Conservation (phyloP, 2,888 invertebrate genomes). For the Hecatera dysodea region DNA sequence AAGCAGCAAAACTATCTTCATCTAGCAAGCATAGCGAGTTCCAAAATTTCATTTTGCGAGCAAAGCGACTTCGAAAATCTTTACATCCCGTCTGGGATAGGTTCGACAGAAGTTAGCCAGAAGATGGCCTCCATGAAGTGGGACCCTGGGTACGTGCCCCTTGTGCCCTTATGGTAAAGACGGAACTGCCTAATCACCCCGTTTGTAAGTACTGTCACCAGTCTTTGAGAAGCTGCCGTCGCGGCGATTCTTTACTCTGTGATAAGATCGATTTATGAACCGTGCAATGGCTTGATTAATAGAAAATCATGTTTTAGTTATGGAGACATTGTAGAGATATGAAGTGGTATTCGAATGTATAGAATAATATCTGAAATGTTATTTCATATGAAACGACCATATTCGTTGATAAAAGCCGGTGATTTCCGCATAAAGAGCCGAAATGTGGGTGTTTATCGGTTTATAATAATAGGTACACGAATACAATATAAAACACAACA, state of each 20-base stretch:
- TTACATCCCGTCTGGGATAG: too few relatives aligned
- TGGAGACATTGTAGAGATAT: neutral
- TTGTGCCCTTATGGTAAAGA: too few relatives aligned
- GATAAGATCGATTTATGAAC: constrained; percentile 10
- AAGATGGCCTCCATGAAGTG: too few relatives aligned
- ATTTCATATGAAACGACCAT: constrained; percentile 7
- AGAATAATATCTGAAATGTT: constrained; percentile 1
- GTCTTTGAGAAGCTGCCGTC: neutral
- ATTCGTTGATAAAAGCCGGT: neutral
- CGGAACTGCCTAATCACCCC: too few relatives aligned
- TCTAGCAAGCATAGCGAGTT: too few relatives aligned
- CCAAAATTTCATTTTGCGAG: too few relatives aligned
- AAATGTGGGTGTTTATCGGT: constrained; percentile 6
- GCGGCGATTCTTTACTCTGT: neutral
- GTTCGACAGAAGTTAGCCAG: too few relatives aligned
- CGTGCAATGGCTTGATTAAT: constrained; percentile 11
- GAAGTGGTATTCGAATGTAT: neutral
- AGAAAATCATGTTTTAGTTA: constrained; percentile 18
- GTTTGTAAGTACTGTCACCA: too few relatives aligned
- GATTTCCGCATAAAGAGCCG: constrained; percentile 4
- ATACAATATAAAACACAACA: neutral
- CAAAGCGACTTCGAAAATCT: too few relatives aligned
- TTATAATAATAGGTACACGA: constrained; percentile 1
- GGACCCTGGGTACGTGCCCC: too few relatives aligned
- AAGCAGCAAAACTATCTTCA: too few relatives aligned